Conservation (phyloP, 92 coral and sea anemone species). For the Zoanthus gigantus region DNA sequence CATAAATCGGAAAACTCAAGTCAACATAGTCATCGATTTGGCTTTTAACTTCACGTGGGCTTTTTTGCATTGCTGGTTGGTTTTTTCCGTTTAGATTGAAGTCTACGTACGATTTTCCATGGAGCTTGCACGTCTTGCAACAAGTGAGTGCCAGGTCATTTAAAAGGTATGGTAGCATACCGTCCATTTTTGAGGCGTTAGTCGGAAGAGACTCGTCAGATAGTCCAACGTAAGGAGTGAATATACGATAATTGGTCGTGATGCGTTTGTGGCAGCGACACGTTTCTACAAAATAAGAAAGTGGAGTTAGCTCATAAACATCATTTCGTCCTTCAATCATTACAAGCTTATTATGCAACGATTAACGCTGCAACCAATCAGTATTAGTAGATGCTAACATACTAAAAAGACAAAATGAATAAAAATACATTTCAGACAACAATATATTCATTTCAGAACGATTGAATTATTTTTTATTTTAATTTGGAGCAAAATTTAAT, state of each 20-base stretch:
- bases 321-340: too few species aligned
- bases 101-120: constrained; percentile 81
- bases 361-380: too few species aligned
- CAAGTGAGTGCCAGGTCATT: constrained; percentile 73
- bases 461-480: too few species aligned
- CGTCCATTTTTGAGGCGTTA: constrained; percentile 65
- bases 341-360: too few species aligned
- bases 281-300: constrained; percentile 63
- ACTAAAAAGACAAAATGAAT: too few species aligned
- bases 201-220: constrained; percentile 9
- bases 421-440: too few species aligned
- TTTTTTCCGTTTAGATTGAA: constrained; percentile 73
- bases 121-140: constrained; percentile 77
- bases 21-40: constrained; percentile 58
- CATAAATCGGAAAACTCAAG: constrained; percentile 87
- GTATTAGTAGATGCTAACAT: too few species aligned
- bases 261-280: constrained; percentile 83
- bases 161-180: constrained; percentile 81
- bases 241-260: constrained; percentile 77
- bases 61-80: constrained; percentile 59
- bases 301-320: background rate
- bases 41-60: constrained; percentile 61
- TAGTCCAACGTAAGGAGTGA: constrained; percentile 77
- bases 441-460: too few species aligned
- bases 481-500: too few species aligned